Conservation (phyloP, 1,140 invertebrate species). For the Achroia grisella region DNA sequence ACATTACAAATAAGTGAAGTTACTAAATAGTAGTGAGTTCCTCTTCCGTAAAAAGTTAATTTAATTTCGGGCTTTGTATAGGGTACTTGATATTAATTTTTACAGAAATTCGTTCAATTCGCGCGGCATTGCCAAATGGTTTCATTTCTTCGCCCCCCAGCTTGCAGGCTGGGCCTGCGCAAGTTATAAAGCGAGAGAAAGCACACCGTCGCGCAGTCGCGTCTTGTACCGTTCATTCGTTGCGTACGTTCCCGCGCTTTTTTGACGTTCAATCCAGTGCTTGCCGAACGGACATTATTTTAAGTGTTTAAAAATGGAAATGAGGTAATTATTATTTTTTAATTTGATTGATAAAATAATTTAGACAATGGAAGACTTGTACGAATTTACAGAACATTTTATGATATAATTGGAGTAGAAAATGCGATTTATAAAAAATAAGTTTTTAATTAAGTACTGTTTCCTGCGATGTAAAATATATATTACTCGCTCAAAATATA, state of each 20-base stretch:
- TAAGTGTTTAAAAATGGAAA: constrained; percentile 40
- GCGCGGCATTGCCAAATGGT: constrained; percentile 54
- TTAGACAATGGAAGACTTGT: too few species aligned
- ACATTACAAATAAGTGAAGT: too few species aligned
- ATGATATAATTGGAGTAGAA: too few species aligned
- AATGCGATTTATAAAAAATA: too few species aligned
- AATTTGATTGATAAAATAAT: background rate
- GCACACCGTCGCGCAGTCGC: constrained; percentile 52
- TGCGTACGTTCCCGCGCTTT: constrained; percentile 24
- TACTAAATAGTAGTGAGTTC: too few species aligned
- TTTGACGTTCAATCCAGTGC: constrained; percentile 25
- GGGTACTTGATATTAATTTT: constrained; percentile 28
- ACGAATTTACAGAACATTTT: too few species aligned
- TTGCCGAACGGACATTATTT: constrained; percentile 34
- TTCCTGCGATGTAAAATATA: too few species aligned
- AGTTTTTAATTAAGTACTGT: too few species aligned
- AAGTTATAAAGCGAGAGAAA: constrained; percentile 67
- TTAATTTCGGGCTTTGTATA: background rate
- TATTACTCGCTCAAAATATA: too few species aligned
- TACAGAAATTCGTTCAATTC: constrained; percentile 55
- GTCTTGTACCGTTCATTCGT: constrained; percentile 9
- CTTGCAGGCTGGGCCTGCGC: constrained; percentile 23
- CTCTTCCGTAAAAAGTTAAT: constrained; percentile 15
- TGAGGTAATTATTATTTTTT: constrained; percentile 44
- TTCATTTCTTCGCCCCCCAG: constrained; percentile 57